Base-by-base conservation (phyloP, 2,888 invertebrate species). In the Dysmachus trigonus region DNA sequence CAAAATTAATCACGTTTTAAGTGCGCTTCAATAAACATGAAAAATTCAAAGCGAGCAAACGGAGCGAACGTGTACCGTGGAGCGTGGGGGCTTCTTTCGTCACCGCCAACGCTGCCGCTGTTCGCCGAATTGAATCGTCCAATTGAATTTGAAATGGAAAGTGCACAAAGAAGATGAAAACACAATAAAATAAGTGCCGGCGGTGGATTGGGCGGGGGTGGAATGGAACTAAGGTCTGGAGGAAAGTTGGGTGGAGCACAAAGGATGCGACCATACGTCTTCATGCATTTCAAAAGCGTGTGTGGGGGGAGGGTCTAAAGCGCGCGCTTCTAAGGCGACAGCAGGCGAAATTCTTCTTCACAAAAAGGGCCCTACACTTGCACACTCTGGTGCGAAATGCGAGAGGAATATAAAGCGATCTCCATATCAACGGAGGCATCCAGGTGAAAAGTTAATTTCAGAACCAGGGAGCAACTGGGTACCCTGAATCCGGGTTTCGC, bases 71-170 rank as follows among this genome's bases (percentile, higher is more conserved):
- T 62, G 62, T 38, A 22, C 27, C 22, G 27, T 22, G 31, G 38
- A 41, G n/a, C n/a, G n/a, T n/a, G 38, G 38, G 13, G 38, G 3
- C 38, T 41, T n/a, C n/a, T n/a, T n/a, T n/a, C n/a, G n/a, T n/a
- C 33, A 6, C 33, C 6, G 6, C 41, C 10, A 10, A 1, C 15
- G 41, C 27, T 15, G 38, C 62, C 51, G 51, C 51, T 53, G 53
- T 53, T 81, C 81, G 38, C 18, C 33, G 41, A 83, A 72, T 41
- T 22, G 83, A 83, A 41, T 83, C 72, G 83, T 35, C 72, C 83
- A 72, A 83, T 83, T 83, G 83, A 83, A 83, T 72, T 83, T 30
- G 72, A 83, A 83, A 72, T 83, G 71, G 72, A 72, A 81, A 72
- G 83, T 83, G 83, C 83, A 72, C 72, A 83, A 81, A 81, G 53